Evolutionary conservation across 2,113 vertebrate genomes (phyloP), one percentile per base, ranked within the genome.

Genomic region (Holacanthus passer): DNA sequence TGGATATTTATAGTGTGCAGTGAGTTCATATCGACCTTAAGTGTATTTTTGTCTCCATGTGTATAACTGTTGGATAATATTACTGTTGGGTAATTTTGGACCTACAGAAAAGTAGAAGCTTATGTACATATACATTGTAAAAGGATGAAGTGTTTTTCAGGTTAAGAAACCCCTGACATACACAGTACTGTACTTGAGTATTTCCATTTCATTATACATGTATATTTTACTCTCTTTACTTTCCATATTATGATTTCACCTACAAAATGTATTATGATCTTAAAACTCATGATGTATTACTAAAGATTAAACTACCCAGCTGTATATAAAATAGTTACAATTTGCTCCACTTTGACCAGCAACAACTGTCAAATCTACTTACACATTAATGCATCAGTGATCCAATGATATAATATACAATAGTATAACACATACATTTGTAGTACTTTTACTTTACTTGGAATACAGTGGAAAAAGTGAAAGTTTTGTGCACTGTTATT

Each of bases 11-110:
- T 76, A 72, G 45, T 24, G 22, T n/a, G 45, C 62, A 59, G 12
- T 17, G 13, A 62, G 37, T 77, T 79, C 65, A 82, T 47, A 19
- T 59, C 27, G 13, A 43, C 32, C 39, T 47, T 20, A 59, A 24
- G 50, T 73, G 65, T 84, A 88, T 87, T 90, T 90, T 79, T 77
- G 82, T 69, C 73, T 65, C 32, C 52, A 56, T 19, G 76, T 47
- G 37, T 67, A 27, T 35, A 39, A 56, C 75, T 74, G 67, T 67
- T 70, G 62, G 63, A 65, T 90, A 74, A 81, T 76, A 83, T 84
- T 77, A 85, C 87, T 53, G 41, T 41, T 7, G 68, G 45, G 24
- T 77, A 76, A 81, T 70, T 88, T 66, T 79, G 81, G 59, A 77
- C 7, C 35, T 29, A 77, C 56, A 58, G 50, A 62, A 29, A 48